Evolutionary conservation across 2,888 invertebrate genomes (phyloP), one percentile per base, ranked within the genome.

Genomic region (Leucophora obtusa): DNA sequence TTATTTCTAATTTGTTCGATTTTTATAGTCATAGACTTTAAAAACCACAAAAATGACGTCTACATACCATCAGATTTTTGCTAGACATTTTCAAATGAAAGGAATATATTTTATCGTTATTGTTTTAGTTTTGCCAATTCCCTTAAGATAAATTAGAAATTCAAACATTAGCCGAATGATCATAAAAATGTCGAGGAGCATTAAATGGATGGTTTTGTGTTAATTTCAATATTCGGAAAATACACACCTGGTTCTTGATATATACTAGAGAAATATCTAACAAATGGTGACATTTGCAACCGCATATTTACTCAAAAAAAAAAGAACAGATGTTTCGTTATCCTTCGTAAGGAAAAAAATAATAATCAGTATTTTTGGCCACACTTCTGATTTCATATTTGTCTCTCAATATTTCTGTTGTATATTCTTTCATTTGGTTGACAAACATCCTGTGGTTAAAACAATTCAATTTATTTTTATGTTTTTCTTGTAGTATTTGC

Each of bases 221-320:
- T 35, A 21, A 65, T 65, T 66, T 56, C 43, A 66, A 56, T 66
- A 53, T 66, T 38, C 6, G 11, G 58, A 70, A 70, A 65, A 65
- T 56, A 58, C 15, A 65, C 77, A 77, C 77, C 77, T 77, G 77
- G 77, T 59, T 21, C 6, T 11, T 24, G 33, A 65, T 28, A 21
- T 21, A 47, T 59, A 60, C 47, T 66, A 68, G 60, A 28, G 50
- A 70, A 70, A 70, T 81, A 56, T 71, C 75, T 21, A 70, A 73
- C 69, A 73, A 65, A 43, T 77, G 81, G 81, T 81, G 81, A 81
- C 73, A 81, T 81, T 81, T 77, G 81, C 81, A 81, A 81, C 81
- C 81, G 73, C 81, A 81, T 76, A 76, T 76, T 76, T 60, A 65
- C 33, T 7, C 38, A 59, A 21, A 65, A 54, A 8, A 24, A 33